Conservation (phyloP, 2,888 invertebrate genomes). For the Chloroclystis v-ata region DNA sequence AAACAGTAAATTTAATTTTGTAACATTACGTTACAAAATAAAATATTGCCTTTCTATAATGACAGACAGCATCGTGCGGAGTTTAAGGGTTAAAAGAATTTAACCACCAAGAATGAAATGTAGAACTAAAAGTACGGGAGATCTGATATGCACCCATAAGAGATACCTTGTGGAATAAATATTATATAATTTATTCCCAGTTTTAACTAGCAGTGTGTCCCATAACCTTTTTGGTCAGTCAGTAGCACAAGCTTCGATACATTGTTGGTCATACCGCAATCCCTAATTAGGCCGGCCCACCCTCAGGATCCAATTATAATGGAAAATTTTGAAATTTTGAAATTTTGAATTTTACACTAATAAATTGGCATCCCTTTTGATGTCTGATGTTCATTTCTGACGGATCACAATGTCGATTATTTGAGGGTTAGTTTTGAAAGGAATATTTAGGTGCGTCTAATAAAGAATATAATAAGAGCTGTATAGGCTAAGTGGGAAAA, state of each 20-base stretch:
- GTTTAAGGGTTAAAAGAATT: too few species aligned
- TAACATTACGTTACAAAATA: too few species aligned
- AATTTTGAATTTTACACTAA: slow-evolving; percentile 63
- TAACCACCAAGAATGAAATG: too few species aligned
- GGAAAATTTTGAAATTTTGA: slow-evolving; percentile 62
- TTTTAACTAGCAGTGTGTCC: slow-evolving; percentile 11
- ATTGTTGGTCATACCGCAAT: slow-evolving; percentile 48
- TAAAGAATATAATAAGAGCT: too few species aligned
- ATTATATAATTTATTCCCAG: background rate
- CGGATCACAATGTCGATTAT: slow-evolving; percentile 12
- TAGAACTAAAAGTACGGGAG: too few species aligned
- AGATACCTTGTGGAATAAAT: too few species aligned
- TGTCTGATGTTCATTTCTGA: slow-evolving; percentile 26
- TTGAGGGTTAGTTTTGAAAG: background rate
- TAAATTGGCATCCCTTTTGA: slow-evolving; percentile 49
- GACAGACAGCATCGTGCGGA: too few species aligned
- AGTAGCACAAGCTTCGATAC: slow-evolving; percentile 46
- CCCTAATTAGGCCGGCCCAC: slow-evolving; percentile 65
- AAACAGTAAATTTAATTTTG: too few species aligned
- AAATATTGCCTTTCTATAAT: too few species aligned
- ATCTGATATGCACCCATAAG: too few species aligned
- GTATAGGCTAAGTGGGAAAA: too few species aligned
- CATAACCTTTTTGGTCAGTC: slow-evolving; percentile 47
- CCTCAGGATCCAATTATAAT: slow-evolving; percentile 64
- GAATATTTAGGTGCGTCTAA: too few species aligned